phyloP scores from a whole-genome alignment of 2,888 invertebrate genomes.

The Synergus laeviventris region DNA sequence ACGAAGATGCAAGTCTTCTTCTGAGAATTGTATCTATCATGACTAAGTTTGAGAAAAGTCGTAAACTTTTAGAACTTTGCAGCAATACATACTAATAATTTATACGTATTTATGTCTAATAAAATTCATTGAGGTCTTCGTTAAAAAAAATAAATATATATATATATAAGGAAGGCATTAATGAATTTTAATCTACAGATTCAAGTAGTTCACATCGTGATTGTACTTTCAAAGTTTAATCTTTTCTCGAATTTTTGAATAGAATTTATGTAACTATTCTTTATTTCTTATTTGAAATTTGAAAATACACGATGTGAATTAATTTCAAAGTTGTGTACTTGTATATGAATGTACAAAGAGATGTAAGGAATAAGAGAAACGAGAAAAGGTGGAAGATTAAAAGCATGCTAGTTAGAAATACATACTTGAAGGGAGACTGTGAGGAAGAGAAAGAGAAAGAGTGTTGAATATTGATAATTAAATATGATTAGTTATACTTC shows the following conservation, averaged over 20 bases:
- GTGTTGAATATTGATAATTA: conserved; percentile 1
- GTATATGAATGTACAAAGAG: conserved; percentile 41
- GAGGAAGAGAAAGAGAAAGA: conserved; percentile 42
- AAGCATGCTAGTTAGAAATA: conserved; percentile 39
- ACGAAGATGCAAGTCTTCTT: neutral
- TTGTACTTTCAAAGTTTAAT: neutral
- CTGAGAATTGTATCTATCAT: neutral
- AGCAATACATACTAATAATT: neutral
- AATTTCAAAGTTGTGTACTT: conserved; percentile 16
- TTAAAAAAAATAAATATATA: neutral
- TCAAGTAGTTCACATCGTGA: neutral
- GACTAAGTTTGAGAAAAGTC: neutral
- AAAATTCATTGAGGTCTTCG: neutral
- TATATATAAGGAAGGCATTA: neutral
- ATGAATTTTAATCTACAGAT: neutral
- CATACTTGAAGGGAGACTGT: neutral
- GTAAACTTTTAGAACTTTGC: neutral
- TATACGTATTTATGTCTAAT: neutral
- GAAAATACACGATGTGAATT: conserved; percentile 1
- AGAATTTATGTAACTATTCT: neutral
- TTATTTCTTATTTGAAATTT: neutral
- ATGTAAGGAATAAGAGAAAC: conserved; percentile 17
- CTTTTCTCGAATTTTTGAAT: too few relatives aligned
- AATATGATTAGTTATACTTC: neutral
- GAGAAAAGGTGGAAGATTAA: conserved; percentile 39